phyloP scores from a whole-genome alignment of 2,888 invertebrate species.

The Andrena bucephala region DNA sequence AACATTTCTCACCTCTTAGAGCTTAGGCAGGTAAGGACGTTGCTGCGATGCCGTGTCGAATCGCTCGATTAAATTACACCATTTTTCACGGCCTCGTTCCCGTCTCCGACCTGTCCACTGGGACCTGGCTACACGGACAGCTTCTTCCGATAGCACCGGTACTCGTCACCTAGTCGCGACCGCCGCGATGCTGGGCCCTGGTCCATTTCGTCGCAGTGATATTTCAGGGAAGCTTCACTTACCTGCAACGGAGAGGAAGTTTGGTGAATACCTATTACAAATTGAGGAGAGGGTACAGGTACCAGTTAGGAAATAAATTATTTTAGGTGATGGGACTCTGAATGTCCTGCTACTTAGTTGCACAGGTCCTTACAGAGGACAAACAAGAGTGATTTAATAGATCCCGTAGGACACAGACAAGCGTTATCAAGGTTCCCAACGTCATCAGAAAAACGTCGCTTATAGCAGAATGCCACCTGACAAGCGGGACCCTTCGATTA shows the following conservation, averaged over 20 bases:
- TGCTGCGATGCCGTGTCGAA: conserved; percentile 72
- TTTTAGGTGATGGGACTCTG: neutral
- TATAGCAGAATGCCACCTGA: conserved; percentile 28
- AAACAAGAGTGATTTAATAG: neutral
- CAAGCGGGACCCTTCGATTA: conserved; percentile 41
- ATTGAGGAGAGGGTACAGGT: neutral
- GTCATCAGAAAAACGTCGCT: neutral
- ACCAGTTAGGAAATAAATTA: too few relatives aligned
- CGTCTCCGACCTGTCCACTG: conserved; percentile 31
- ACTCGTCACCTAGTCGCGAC: conserved; percentile 46
- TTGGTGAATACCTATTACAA: neutral
- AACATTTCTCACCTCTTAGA: conserved; percentile 81
- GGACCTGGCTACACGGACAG: conserved; percentile 14
- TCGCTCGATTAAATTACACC: conserved; percentile 79
- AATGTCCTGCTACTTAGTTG: neutral
- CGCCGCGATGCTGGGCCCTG: neutral
- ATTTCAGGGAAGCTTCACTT: neutral
- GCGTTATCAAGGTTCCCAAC: neutral
- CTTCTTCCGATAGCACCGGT: conserved; percentile 50
- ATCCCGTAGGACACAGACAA: neutral
- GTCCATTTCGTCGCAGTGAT: neutral
- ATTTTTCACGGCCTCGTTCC: conserved; percentile 75
- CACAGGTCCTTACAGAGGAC: neutral
- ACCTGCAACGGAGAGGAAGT: neutral
- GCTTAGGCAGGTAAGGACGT: conserved; percentile 69